Base-by-base conservation (phyloP, 35 echinoderm and acorn worm species). In the Ptychodera flava region DNA sequence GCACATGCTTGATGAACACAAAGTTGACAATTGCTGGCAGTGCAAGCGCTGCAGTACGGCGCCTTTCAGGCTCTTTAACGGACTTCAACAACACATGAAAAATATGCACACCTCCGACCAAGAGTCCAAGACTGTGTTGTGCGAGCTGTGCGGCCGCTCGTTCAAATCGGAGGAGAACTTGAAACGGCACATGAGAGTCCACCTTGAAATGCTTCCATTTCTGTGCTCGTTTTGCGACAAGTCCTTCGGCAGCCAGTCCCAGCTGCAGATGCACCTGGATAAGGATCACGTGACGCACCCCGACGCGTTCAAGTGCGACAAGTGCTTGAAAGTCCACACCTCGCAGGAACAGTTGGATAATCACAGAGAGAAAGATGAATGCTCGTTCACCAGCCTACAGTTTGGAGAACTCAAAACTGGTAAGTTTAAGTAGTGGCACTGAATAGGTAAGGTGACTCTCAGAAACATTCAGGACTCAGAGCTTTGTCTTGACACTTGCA, bases 21-120 rank as follows among this genome's bases (percentile, higher is more conserved):
- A 64, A 64, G 45, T 64, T 22, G 45, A 64, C 45, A 6, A 64
- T 22, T 64, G 45, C 22, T 64, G 45, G 45, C 45, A 64, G 22
- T 64, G 45, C 45, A 64, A 22, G 6, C 45, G 6, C 6, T 64
- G 45, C 45, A 64, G 45, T 64, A 64, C 45, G 22, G 6, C 45
- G 6, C 45, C 45, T 12, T 64, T 64, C 22, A 64, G 45, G 22
- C 45, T 64, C 22, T 64, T 64, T 22, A 6, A 64, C 22, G 45
- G 45, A 64, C 45, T 64, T 64, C 45, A 64, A 64, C 45, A 64
- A 64, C 45, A 64, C 45, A 64, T 64, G 45, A 64, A 64, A 64
- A 64, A 64, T 64, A 64, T 64, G 45, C 45, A 64, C 45, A 12
- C 45, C 6, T 6, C 22, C 22, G 45, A 64, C 45, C 45, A 64